phyloP scores from a whole-genome alignment of 2,113 vertebrate genomes.

The Xenotilapia flavipinnis region DNA sequence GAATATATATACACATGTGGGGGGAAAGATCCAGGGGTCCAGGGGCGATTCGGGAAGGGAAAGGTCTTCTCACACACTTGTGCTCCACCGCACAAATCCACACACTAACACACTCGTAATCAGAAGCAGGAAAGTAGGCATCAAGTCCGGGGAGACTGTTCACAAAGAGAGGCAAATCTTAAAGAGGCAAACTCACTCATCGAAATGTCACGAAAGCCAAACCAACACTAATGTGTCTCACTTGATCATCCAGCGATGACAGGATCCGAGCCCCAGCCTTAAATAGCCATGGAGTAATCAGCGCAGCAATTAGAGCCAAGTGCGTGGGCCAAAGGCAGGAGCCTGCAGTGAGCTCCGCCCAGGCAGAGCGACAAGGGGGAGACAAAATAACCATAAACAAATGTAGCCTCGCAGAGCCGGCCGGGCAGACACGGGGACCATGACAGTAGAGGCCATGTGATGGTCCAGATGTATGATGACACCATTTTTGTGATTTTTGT shows the following conservation, averaged over 20 bases:
- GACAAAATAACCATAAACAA: neutral
- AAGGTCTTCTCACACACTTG: neutral
- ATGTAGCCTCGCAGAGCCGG: neutral
- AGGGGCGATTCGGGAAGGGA: neutral
- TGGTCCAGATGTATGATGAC: neutral
- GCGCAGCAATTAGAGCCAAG: neutral
- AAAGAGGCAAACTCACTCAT: neutral
- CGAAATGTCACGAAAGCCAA: neutral
- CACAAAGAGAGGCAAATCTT: neutral
- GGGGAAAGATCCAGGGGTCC: neutral
- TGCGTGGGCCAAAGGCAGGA: neutral
- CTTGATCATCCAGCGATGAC: neutral
- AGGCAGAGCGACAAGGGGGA: neutral
- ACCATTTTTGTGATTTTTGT: neutral
- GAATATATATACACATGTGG: neutral
- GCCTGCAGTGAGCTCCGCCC: neutral
- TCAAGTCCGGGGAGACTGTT: accelerated
- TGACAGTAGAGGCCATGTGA: neutral
- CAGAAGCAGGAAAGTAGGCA: neutral
- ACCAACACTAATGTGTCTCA: neutral
- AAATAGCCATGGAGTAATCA: neutral
- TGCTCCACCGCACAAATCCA: neutral
- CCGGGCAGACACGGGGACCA: neutral
- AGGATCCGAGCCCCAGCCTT: neutral
- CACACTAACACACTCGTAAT: neutral